Conservation (phyloP, 2,888 invertebrate species). For the Epinotia bilunana region DNA sequence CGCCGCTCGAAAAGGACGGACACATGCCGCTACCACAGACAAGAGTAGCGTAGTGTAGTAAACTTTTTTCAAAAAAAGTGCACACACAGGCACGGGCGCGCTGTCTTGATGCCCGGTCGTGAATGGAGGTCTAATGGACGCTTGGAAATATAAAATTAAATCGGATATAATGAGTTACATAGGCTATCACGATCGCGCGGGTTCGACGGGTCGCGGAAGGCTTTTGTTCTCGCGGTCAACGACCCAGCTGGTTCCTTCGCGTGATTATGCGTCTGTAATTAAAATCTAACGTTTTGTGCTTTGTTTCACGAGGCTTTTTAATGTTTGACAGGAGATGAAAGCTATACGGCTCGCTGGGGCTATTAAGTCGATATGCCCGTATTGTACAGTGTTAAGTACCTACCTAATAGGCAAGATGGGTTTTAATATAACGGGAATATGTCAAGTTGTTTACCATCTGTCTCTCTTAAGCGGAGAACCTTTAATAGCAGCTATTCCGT, state of each 20-base stretch:
- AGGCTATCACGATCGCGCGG: slow-evolving; percentile 64
- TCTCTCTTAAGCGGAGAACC: neutral
- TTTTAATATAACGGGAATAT: slow-evolving; percentile 14
- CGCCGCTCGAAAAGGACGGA: slow-evolving; percentile 61
- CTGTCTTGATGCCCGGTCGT: slow-evolving; percentile 63
- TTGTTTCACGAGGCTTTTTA: slow-evolving; percentile 51
- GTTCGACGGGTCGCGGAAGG: slow-evolving; percentile 66
- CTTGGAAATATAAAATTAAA: slow-evolving; percentile 78
- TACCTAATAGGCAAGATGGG: slow-evolving; percentile 12
- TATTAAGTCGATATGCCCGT: slow-evolving; percentile 34
- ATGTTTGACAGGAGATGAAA: slow-evolving; percentile 45
- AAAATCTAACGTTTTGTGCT: slow-evolving; percentile 66
- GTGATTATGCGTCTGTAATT: slow-evolving; percentile 59
- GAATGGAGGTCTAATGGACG: slow-evolving; percentile 76
- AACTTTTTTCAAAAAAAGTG: slow-evolving; percentile 53
- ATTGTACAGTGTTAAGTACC: slow-evolving; percentile 26
- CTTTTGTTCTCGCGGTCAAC: slow-evolving; percentile 70
- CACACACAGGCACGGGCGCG: slow-evolving; percentile 62
- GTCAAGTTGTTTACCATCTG: slow-evolving; percentile 1
- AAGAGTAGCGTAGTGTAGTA: slow-evolving; percentile 59
- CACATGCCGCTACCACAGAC: slow-evolving; percentile 57
- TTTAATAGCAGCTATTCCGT: neutral
- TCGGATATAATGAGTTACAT: slow-evolving; percentile 76
- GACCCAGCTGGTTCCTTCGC: slow-evolving; percentile 57
- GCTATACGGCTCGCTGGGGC: slow-evolving; percentile 31